Conservation (phyloP, 2,888 invertebrate species). For the Plebejus anna region DNA sequence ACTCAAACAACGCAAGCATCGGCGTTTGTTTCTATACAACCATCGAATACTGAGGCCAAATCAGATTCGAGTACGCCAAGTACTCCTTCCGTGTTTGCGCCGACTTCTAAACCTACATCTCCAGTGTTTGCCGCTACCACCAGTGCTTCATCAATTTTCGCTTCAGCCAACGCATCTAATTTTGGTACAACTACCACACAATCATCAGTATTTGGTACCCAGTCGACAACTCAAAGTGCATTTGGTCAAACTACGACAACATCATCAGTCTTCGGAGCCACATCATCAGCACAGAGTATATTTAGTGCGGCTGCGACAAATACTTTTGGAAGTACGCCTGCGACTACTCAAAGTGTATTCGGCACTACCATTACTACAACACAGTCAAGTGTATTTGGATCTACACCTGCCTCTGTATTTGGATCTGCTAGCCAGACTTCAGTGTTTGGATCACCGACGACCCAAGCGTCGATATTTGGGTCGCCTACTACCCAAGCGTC, state of each 20-base stretch:
- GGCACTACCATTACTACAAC: slow-evolving; percentile 40
- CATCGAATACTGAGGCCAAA: slow-evolving; percentile 16
- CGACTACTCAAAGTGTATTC: slow-evolving; percentile 41
- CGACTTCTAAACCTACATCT: slow-evolving; percentile 29
- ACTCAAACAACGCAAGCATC: slow-evolving; percentile 17
- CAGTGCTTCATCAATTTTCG: slow-evolving; percentile 37
- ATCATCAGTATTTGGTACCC: slow-evolving; percentile 41
- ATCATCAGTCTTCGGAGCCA: slow-evolving; percentile 44
- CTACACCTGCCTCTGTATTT: slow-evolving; percentile 41
- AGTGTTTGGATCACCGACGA: slow-evolving; percentile 43
- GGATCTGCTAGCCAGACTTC: slow-evolving; percentile 41
- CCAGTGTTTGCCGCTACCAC: slow-evolving; percentile 36
- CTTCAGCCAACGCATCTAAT: slow-evolving; percentile 38
- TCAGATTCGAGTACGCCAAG: slow-evolving; percentile 24
- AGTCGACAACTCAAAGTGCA: slow-evolving; percentile 36
- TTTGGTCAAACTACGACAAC: slow-evolving; percentile 36
- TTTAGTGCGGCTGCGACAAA: slow-evolving; percentile 44
- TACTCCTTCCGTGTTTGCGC: slow-evolving; percentile 11
- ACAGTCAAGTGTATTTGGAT: slow-evolving; percentile 34
- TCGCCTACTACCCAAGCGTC: slow-evolving; percentile 45
- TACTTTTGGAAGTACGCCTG: slow-evolving; percentile 44
- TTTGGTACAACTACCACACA: slow-evolving; percentile 40
- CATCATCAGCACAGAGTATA: slow-evolving; percentile 40
- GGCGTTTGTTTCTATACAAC: slow-evolving; percentile 21
- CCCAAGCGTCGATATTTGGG: slow-evolving; percentile 44